Evolutionary conservation across 2,888 invertebrate species (phyloP), one percentile per base, ranked within the genome.

Genomic region (Suillia variegata): DNA sequence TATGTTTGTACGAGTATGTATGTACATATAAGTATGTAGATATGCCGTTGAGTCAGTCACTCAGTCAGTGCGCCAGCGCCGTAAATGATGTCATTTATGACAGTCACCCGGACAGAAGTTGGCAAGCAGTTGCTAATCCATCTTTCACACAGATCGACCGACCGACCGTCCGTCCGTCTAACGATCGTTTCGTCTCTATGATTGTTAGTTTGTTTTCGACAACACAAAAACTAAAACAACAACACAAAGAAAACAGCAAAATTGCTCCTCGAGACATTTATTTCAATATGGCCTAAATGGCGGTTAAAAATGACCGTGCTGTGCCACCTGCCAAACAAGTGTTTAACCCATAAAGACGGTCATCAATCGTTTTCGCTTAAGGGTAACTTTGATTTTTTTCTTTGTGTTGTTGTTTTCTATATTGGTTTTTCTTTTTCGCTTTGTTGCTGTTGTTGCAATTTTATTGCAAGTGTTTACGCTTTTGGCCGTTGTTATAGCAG

Each of bases 321-420:
- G 31, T 31, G 31, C 31, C 31, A 31, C 31, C 31, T 31, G 31
- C 31, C 31, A 31, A 38, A 38, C 38, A 38, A 38, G 38, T 38
- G 38, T 38, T 38, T 38, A n/a, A n/a, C 12, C 38, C 38, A 38
- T 38, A 38, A 38, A 38, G 38, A 38, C n/a, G 38, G 38, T n/a
- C 38, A 38, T 38, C 38, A 38, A 38, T 38, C 38, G 38, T 38
- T 38, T 38, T 6, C 8, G 38, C 38, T 38, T 38, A 38, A n/a
- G 38, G 38, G 38, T 38, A 38, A 38, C 8, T 38, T 13, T n/a
- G n/a, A n/a, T n/a, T n/a, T n/a, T n/a, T n/a, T n/a, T n/a, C n/a
- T n/a, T n/a, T n/a, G n/a, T n/a, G n/a, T n/a, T n/a, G n/a, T n/a
- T n/a, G n/a, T n/a, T n/a, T n/a, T n/a, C n/a, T n/a, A n/a, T n/a